Evolutionary conservation across 2,888 invertebrate species (phyloP).

Genomic region (Sipha maydis): DNA sequence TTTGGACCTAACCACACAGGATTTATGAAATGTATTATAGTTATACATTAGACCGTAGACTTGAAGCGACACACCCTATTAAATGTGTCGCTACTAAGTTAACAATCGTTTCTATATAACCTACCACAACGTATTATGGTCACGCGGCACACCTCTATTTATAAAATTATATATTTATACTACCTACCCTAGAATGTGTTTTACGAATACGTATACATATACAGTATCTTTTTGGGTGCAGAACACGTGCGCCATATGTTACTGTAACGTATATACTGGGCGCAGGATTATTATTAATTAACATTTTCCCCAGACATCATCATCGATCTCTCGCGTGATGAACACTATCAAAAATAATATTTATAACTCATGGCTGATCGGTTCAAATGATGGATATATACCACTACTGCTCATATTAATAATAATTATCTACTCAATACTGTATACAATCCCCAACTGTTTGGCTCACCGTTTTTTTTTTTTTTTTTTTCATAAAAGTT

Average conservation of each 20-base stretch:
- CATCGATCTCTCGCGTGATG: constrained; percentile 9
- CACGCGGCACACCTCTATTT: constrained; percentile 53
- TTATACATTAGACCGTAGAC: background rate
- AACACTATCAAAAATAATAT: background rate
- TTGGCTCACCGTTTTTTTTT: background rate
- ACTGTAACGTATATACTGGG: constrained; percentile 6
- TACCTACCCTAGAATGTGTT: constrained; percentile 10
- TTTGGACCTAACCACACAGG: too few relatives aligned
- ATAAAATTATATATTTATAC: constrained; percentile 29
- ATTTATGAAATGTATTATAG: background rate
- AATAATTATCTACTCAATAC: background rate
- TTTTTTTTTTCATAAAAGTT: background rate
- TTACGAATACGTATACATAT: background rate
- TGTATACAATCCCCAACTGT: background rate
- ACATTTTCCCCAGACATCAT: constrained; percentile 36
- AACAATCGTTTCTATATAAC: constrained; percentile 52
- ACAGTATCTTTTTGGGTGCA: background rate
- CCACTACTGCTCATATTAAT: background rate
- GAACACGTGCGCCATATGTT: constrained; percentile 42
- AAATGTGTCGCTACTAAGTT: background rate
- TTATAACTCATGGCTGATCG: background rate
- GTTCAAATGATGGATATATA: constrained; percentile 24
- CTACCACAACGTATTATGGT: constrained; percentile 46
- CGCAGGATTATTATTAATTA: constrained; percentile 45
- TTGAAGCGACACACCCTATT: constrained; percentile 20